Base-by-base conservation (phyloP, 1,140 invertebrate species). In the Chironomus tepperi region DNA sequence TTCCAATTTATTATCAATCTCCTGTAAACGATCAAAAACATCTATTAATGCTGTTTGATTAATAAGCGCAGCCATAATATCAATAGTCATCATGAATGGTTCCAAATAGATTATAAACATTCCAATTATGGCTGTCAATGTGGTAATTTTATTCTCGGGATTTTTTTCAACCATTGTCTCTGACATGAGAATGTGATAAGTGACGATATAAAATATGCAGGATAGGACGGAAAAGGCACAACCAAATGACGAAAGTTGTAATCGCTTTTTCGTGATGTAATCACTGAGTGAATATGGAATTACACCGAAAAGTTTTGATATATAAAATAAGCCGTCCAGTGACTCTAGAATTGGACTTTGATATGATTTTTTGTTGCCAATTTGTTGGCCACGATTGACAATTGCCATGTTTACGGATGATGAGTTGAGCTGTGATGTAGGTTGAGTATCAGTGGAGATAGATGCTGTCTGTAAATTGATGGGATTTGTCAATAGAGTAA, bases 81-180 rank as follows among this genome's bases (percentile, higher is more conserved):
- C 81, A 7, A 80, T 79, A 18, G 74, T 75, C 81, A 82, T 82
- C 80, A 82, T 82, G n/a, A 80, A 77, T 2, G 82, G 76, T 7
- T 79, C 80, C 73, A 82, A 79, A 64, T 82, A 82, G 18, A 79
- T 81, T 43, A 82, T 74, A 74, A 82, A 81, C 6, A 82, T 19
- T 6, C 81, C 81, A 79, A 82, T 82, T 2, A 81, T 80, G 73
- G 80, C 81, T 24, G 81, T 82, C 57, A 82, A 76, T 73, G 81
- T 81, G 73, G 80, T 81, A 70, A 70, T 18, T 9, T 18, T 70
- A 18, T 16, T 21, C 18, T 70, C 47, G 12, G 12, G 12, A n/a
- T 57, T 18, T 18, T 70, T 21, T 21, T 18, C 65, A 18, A 70
- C 7, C 65, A 19, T 70, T 70, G 65, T 18, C 3, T 18, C 16